Evolutionary conservation across 2,888 invertebrate genomes (phyloP).

Genomic region (Gryllus longicercus): DNA sequence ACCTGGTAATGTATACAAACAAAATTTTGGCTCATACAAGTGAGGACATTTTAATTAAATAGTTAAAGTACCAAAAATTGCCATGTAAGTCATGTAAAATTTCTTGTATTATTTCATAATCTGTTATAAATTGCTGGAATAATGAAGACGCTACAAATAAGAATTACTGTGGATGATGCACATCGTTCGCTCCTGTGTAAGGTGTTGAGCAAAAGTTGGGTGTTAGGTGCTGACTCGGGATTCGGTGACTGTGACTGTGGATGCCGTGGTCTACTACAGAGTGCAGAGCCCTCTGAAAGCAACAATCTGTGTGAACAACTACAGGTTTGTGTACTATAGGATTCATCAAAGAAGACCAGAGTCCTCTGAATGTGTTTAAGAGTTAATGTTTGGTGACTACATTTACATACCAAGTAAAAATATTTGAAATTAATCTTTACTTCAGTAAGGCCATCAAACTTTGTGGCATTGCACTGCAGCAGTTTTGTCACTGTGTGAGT

Average conservation of each 20-base stretch:
- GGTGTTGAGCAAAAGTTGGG: neutral
- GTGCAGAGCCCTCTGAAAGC: constrained; percentile 76
- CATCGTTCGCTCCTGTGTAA: neutral
- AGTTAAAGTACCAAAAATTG: too few species aligned
- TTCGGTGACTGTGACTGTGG: constrained; percentile 90
- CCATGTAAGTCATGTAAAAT: too few species aligned
- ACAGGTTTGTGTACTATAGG: constrained; percentile 53
- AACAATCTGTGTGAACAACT: constrained; percentile 70
- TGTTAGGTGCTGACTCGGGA: constrained; percentile 82
- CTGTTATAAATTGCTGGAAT: too few species aligned
- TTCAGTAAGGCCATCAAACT: too few species aligned
- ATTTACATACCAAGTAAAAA: neutral
- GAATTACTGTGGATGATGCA: neutral
- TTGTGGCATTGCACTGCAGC: too few species aligned
- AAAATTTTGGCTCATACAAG: too few species aligned
- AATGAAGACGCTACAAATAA: too few species aligned
- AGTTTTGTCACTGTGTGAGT: too few species aligned
- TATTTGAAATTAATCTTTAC: too few species aligned
- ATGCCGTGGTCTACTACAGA: constrained; percentile 82
- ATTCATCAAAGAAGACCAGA: neutral
- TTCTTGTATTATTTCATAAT: too few species aligned
- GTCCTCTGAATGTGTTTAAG: neutral
- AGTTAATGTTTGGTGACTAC: neutral
- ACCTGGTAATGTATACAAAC: too few species aligned
- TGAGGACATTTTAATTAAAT: too few species aligned